Evolutionary conservation across 2,888 invertebrate genomes (phyloP), one percentile per base, ranked within the genome.

Genomic region (Mythimna vitellina): DNA sequence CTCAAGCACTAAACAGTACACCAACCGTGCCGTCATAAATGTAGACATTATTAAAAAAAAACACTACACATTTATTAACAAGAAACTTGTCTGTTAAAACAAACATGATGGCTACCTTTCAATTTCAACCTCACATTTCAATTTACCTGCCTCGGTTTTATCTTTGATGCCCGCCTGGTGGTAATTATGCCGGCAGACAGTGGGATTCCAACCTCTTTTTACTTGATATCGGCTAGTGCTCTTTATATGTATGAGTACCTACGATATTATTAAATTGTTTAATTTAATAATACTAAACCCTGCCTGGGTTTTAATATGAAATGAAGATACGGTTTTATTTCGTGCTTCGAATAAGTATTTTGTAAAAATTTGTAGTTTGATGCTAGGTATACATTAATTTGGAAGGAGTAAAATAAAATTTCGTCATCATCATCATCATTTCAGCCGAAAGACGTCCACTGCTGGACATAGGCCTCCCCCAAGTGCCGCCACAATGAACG

Each of bases 141-240:
- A 89, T 91, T 90, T 87, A 85, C 85, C 82, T 78, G 69, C 80
- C 83, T 81, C 83, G 83, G 88, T 86, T 89, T 85, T 86, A 91
- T 89, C 88, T 88, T 88, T 86, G 89, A 89, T 88, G 85, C 86
- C 83, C 88, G 86, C 75, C 71, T 88, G 86, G 87, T 88, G 86
- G 87, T 91, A 91, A 91, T 91, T 90, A 90, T 86, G 73, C 81
- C 73, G 85, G 85, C 89, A 91, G 91, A 90, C 91, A 89, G 87
- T 86, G 65, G 86, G 83, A 87, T 87, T 83, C 78, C 86, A 83
- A 84, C 87, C 88, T 88, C 86, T 86, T 86, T 87, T 85, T 80
- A 85, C 80, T 85, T 73, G 76, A 84, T 86, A 88, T 83, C 76
- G 68, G 67, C 78, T 87, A 83, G 84, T 78, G 60, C 70, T 76